Evolutionary conservation across 1,140 invertebrate species (phyloP).

Genomic region (Drosophila repletoides): DNA sequence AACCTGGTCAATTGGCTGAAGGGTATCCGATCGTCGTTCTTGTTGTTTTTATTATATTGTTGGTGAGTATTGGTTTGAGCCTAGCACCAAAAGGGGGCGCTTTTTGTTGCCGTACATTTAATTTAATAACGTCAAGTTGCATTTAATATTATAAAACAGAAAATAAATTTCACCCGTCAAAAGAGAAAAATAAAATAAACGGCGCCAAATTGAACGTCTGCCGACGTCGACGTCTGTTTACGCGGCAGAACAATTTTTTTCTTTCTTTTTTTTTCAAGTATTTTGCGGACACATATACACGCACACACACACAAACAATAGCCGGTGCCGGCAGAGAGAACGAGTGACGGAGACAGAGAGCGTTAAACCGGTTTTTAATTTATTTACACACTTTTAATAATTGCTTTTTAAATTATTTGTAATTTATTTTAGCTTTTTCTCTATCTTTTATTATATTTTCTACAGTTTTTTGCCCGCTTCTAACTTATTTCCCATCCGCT

Average conservation of each 20-base stretch:
- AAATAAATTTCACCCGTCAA: slow-evolving; percentile 59
- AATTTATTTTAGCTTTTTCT: slow-evolving; percentile 8
- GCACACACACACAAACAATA: slow-evolving; percentile 47
- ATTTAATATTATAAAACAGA: slow-evolving; percentile 3
- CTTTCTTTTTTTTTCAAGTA: slow-evolving; percentile 16
- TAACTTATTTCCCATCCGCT: slow-evolving; percentile 38
- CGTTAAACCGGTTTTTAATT: slow-evolving; percentile 55
- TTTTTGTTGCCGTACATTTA: slow-evolving; percentile 24
- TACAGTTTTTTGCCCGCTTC: slow-evolving; percentile 26
- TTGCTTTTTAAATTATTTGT: slow-evolving; percentile 10
- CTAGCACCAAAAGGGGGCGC: slow-evolving; percentile 34
- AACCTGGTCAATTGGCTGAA: slow-evolving; percentile 52
- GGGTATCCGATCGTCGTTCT: background rate
- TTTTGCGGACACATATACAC: slow-evolving; percentile 23
- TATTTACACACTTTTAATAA: slow-evolving; percentile 24
- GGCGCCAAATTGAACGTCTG: slow-evolving; percentile 65
- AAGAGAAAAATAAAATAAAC: slow-evolving; percentile 61
- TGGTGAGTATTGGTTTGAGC: slow-evolving; percentile 19
- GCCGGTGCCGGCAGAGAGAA: slow-evolving; percentile 51
- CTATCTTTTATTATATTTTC: slow-evolving; percentile 22
- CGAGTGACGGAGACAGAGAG: slow-evolving; percentile 3
- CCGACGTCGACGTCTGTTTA: slow-evolving; percentile 50
- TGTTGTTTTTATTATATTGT: background rate
- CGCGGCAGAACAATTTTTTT: slow-evolving; percentile 39
- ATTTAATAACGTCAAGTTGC: no score